Base-by-base conservation (phyloP, 1,140 invertebrate species). In the Neotoxoptera formosana region DNA sequence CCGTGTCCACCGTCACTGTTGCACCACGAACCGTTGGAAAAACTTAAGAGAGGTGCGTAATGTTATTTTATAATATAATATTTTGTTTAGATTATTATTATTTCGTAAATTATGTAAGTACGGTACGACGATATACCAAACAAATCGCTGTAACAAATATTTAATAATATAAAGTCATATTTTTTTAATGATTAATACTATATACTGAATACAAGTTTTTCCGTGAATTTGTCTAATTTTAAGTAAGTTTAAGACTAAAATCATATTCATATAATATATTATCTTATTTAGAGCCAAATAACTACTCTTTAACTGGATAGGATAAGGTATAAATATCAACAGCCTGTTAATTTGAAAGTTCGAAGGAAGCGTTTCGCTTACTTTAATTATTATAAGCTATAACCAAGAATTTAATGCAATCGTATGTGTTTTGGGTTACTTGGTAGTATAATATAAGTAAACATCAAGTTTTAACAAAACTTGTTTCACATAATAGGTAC, bases 11-110 rank as follows among this genome's bases (percentile, higher is more conserved):
- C 93, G 30, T 87, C 93, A n/a, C 67, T 94, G 9, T 94, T 97
- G 45, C 96, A 97, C 94, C 97, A 97, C 94, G 97, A 97, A 95
- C 97, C 97, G 30, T 95, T 98, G 90, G 97, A 98, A 95, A 98
- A 97, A 95, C 96, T 98, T 94, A 97, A 97, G 97, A 96, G 97
- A 97, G 96, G 96, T 97, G 95, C n/a, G 88, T 89, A 36, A 34
- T 41, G 23, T 36, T 11, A 4, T 60, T 14, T 60, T 14, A n/a
- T n/a, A 2, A 67, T 17, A 76, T 76, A n/a, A n/a, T n/a, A n/a
- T 17, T 17, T 76, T 4, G 17, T 7, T 17, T n/a, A 41, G 60
- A 76, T 34, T 76, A 67, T 30, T 67, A 67, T 67, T 76, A 53
- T n/a, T 17, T 67, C n/a, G 14, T 67, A n/a, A 67, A 67, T n/a